Evolutionary conservation across 2,797 vertebrate species (phyloP).

Genomic region (Danio kyathit): DNA sequence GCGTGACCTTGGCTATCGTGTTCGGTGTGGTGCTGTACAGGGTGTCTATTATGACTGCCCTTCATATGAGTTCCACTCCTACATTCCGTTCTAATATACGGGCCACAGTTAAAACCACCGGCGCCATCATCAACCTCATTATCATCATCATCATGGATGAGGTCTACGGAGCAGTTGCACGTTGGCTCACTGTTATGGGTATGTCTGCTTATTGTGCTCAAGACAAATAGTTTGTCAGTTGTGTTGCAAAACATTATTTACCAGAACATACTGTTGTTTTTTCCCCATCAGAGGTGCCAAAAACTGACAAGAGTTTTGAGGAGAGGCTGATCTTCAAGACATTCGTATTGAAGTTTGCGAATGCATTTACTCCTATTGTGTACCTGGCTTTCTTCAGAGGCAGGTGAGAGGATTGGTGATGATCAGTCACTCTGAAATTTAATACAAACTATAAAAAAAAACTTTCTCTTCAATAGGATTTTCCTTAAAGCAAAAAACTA

Average conservation of each 20-base stretch:
- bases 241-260: not conserved
- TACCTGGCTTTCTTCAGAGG: slow-evolving; percentile 99
- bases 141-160: slow-evolving; percentile 97
- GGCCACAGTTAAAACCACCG: slow-evolving; percentile 94
- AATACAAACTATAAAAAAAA: not conserved
- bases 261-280: slow-evolving; percentile 1
- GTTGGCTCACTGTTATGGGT: slow-evolving; percentile 93
- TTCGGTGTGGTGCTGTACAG: slow-evolving; percentile 96
- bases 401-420: slow-evolving; percentile 78
- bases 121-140: slow-evolving; percentile 94
- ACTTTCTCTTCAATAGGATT: not conserved
- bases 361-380: slow-evolving; percentile 96
- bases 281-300: slow-evolving; percentile 90
- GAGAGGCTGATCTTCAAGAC: slow-evolving; percentile 95
- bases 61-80: slow-evolving; percentile 88
- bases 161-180: slow-evolving; percentile 88
- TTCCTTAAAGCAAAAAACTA: not conserved
- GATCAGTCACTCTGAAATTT: not conserved
- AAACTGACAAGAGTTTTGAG: slow-evolving; percentile 96
- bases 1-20: slow-evolving; percentile 90
- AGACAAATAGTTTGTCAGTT: slow-evolving; percentile 23
- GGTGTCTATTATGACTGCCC: slow-evolving; percentile 89
- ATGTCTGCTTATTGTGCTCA: slow-evolving; percentile 63
- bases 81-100: slow-evolving; percentile 86
- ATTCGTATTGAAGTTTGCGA: slow-evolving; percentile 95